Conservation (phyloP, 2,797 vertebrate species). For the Carapus acus region DNA sequence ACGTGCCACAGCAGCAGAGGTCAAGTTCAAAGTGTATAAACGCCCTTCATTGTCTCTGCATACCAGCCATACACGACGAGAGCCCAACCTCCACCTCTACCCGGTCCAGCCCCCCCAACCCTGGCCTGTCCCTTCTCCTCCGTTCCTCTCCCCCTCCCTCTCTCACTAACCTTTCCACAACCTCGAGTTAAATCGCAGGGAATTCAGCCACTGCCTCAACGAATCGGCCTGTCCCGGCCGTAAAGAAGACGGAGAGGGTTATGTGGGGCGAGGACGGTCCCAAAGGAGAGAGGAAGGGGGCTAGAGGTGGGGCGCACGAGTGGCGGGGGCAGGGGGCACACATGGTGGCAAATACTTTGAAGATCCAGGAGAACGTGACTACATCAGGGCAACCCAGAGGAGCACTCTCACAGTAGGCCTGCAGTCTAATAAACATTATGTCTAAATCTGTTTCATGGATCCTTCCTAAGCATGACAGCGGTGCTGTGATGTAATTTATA, state of each 20-base stretch:
- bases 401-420: too few relatives aligned
- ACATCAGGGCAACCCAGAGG: conserved; percentile 2
- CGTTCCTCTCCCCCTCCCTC: not conserved
- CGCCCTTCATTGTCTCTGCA: not conserved
- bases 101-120: not conserved
- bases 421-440: too few relatives aligned
- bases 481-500: not conserved
- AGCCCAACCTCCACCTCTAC: conserved; percentile 14
- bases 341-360: not conserved
- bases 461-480: not conserved
- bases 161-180: conserved; percentile 9
- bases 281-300: not conserved
- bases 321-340: too few relatives aligned
- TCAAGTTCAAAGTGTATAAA: conserved; percentile 8
- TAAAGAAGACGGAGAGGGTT: not conserved
- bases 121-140: not conserved
- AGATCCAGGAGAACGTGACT: not conserved
- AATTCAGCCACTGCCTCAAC: conserved; percentile 1
- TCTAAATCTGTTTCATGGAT: not conserved
- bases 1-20: not conserved
- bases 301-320: too few relatives aligned
- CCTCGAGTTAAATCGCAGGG: conserved; percentile 7
- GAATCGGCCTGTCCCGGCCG: conserved; percentile 1
- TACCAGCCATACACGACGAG: not conserved
- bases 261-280: not conserved